Percentiles rank a stretch among this genome's conserved stretches.
Evolutionary conservation across 2,113 vertebrate species (phyloP).

Genomic region (Charina bottae): DNA sequence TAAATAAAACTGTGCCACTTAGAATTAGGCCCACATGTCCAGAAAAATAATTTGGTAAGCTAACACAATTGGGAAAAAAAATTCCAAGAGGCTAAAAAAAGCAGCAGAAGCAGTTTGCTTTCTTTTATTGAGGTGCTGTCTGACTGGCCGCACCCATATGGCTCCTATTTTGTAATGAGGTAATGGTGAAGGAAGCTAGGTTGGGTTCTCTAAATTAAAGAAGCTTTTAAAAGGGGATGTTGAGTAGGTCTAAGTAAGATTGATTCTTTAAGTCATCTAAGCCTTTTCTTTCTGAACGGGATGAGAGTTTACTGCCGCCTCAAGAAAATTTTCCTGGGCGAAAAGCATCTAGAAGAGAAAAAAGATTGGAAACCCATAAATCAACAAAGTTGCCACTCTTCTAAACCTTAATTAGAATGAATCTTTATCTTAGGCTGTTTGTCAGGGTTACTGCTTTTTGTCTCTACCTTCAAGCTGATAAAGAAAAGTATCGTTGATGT

Average conservation of each 20-base stretch:
- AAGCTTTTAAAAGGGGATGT: neutral
- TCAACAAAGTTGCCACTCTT: constrained; percentile 34
- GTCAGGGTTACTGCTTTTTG: constrained; percentile 36
- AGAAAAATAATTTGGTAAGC: neutral
- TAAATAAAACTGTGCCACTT: neutral
- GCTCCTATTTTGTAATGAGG: neutral
- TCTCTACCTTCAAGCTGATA: constrained; percentile 40
- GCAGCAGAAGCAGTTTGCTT: neutral
- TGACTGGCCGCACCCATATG: neutral
- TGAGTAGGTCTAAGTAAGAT: neutral
- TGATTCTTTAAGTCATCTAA: constrained; percentile 14
- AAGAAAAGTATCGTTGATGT: constrained; percentile 56
- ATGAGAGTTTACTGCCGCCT: constrained; percentile 25
- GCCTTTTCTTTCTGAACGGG: neutral
- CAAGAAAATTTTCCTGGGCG: constrained; percentile 34
- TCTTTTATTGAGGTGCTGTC: neutral
- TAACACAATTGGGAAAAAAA: neutral
- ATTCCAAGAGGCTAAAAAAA: neutral
- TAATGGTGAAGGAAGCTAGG: constrained; percentile 1
- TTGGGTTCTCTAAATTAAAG: neutral
- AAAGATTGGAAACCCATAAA: constrained; percentile 35
- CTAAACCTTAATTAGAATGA: constrained; percentile 59
- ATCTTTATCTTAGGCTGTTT: constrained; percentile 53
- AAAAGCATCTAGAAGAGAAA: constrained; percentile 14
- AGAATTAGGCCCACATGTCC: neutral